A percentile compares a stretch with the other conserved stretches of the same genome.
Evolutionary conservation across 2,113 vertebrate genomes (phyloP).

Genomic region (Anarhynchus alexandrinus): DNA sequence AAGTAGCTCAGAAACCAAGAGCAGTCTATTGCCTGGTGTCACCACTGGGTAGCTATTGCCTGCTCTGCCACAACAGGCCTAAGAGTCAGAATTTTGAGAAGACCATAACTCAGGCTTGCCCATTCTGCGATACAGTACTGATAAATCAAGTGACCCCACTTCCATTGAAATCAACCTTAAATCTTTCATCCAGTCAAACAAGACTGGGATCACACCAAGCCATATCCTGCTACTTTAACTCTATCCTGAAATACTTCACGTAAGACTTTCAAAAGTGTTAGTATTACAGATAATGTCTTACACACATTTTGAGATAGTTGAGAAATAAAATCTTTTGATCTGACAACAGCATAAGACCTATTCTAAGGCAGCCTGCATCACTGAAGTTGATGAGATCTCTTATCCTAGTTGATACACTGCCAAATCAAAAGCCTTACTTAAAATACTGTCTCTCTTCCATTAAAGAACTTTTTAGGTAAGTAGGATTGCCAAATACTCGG

Average conservation of each 20-base stretch:
- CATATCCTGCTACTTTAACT: not conserved
- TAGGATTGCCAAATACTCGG: not conserved
- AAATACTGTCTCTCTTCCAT: not conserved
- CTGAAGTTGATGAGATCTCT: not conserved
- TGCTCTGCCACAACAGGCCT: not conserved
- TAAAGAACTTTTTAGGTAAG: not conserved
- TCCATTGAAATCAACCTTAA: not conserved
- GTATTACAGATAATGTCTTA: not conserved
- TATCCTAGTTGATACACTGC: not conserved
- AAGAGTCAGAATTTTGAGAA: not conserved
- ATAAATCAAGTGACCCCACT: not conserved
- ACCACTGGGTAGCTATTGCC: not conserved
- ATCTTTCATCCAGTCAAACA: not conserved
- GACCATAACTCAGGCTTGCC: not conserved
- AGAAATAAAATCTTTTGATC: slow-evolving; percentile 4
- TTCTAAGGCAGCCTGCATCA: not conserved
- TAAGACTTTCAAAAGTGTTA: not conserved
- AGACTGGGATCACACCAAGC: not conserved
- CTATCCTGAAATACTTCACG: not conserved
- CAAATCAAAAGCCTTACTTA: slow-evolving; percentile 14
- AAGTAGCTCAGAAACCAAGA: not conserved
- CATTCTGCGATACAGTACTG: not conserved
- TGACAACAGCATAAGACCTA: not conserved
- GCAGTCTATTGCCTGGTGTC: not conserved
- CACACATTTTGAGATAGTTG: not conserved